phyloP scores from a whole-genome alignment of 2,797 vertebrate genomes.

The Rhinogobio ventralis region DNA sequence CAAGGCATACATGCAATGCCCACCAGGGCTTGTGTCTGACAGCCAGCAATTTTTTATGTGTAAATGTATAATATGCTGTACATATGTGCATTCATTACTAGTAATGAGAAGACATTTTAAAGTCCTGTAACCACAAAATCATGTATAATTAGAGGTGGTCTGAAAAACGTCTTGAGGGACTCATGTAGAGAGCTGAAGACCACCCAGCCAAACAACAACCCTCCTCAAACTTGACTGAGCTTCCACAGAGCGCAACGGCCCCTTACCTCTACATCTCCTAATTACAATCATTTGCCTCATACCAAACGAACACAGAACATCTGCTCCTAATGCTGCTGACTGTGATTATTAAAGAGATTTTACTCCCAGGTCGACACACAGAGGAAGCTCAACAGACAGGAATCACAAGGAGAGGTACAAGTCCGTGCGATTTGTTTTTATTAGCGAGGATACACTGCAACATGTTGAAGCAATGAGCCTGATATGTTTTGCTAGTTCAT shows the following conservation, averaged over 20 bases:
- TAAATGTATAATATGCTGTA: background rate
- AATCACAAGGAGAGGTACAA: conserved; percentile 46
- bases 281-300: conserved; percentile 53
- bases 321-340: conserved; percentile 49
- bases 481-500: conserved; percentile 33
- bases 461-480: conserved; percentile 33
- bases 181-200: conserved; percentile 32
- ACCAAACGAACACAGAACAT: conserved; percentile 49
- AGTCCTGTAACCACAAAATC: conserved; percentile 26
- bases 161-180: conserved; percentile 15
- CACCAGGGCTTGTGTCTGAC: background rate
- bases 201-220: conserved; percentile 36
- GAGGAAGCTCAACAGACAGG: conserved; percentile 51
- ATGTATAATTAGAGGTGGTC: conserved; percentile 25
- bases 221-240: conserved; percentile 3
- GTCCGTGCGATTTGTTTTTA: conserved; percentile 45
- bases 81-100: conserved; percentile 6
- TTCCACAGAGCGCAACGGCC: conserved; percentile 16
- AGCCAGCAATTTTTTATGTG: background rate
- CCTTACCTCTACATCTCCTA: conserved; percentile 42
- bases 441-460: conserved; percentile 21
- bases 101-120: conserved; percentile 3
- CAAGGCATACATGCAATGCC: background rate
- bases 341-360: conserved; percentile 51
- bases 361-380: conserved; percentile 26